Evolutionary conservation across 2,113 vertebrate genomes (phyloP).

Genomic region (Hyla sarda): DNA sequence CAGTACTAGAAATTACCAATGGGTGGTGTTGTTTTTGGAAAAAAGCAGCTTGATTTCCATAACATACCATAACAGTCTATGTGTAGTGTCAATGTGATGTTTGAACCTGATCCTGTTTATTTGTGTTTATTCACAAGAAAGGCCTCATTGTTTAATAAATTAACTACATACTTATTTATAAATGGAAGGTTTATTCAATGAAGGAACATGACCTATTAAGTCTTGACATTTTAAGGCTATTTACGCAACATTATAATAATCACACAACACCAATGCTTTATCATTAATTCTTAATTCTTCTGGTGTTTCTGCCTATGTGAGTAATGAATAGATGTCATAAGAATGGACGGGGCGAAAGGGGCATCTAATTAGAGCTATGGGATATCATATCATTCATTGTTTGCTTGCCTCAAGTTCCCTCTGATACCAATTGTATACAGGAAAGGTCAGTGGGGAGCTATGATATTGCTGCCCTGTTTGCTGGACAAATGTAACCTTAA

Average conservation of each 20-base stretch:
- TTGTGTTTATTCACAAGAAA: not conserved
- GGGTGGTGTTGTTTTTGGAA: too few relatives aligned
- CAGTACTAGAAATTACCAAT: too few relatives aligned
- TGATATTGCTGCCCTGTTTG: not conserved
- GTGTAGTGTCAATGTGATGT: not conserved
- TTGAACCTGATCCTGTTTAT: not conserved
- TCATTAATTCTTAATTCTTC: slow-evolving; percentile 1
- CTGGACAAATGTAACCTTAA: slow-evolving; percentile 28
- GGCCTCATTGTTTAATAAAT: not conserved
- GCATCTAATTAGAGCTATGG: slow-evolving; percentile 18
- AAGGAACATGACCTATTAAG: not conserved
- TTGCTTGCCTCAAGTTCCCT: not conserved
- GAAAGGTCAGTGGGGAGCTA: slow-evolving; percentile 10
- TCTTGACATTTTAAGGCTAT: not conserved
- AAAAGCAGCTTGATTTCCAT: too few relatives aligned
- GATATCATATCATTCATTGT: slow-evolving; percentile 22
- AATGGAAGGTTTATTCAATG: not conserved
- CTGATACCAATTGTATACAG: slow-evolving; percentile 5
- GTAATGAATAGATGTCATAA: slow-evolving; percentile 22
- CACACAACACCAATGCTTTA: not conserved
- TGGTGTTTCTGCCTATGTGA: not conserved
- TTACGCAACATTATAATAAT: not conserved
- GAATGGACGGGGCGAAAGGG: not conserved
- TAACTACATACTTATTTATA: not conserved
- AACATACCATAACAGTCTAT: not conserved